Evolutionary conservation across 1,140 invertebrate species (phyloP).

Genomic region (Andrena cerasifolii): DNA sequence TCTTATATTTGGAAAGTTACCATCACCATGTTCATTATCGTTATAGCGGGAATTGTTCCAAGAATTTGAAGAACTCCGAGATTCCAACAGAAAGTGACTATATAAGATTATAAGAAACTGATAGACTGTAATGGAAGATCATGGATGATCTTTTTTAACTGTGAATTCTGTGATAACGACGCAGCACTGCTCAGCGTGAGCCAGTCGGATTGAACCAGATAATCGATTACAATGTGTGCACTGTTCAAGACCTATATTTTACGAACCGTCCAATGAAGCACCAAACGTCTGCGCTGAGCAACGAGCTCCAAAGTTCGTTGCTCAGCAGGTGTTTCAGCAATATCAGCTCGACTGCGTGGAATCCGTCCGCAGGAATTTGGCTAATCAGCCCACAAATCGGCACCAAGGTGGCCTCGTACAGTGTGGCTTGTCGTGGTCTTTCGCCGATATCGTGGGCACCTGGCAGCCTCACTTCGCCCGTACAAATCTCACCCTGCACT

Average conservation of each 20-base stretch:
- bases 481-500: constrained; percentile 65
- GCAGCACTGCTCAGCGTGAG: too few relatives aligned
- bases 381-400: constrained; percentile 66
- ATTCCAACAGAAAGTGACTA: too few relatives aligned
- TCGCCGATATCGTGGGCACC: constrained; percentile 42
- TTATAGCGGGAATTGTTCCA: too few relatives aligned
- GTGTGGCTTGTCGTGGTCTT: constrained; percentile 30
- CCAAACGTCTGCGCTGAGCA: constrained; percentile 75
- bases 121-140: too few relatives aligned
- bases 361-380: constrained; percentile 63
- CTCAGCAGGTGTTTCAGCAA: constrained; percentile 74
- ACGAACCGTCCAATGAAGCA: constrained; percentile 74
- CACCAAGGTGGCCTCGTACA: constrained; percentile 74
- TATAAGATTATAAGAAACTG: too few relatives aligned
- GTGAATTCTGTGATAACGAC: too few relatives aligned
- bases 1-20: too few relatives aligned
- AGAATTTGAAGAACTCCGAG: too few relatives aligned
- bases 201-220: too few relatives aligned
- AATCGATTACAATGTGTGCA: background rate
- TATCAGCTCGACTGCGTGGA: constrained; percentile 65
- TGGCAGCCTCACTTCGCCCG: constrained; percentile 56
- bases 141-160: too few relatives aligned
- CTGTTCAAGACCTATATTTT: background rate
- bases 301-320: constrained; percentile 70
- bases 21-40: too few relatives aligned